Conservation (phyloP, 2,888 invertebrate genomes). For the Drosophila nigricruria region DNA sequence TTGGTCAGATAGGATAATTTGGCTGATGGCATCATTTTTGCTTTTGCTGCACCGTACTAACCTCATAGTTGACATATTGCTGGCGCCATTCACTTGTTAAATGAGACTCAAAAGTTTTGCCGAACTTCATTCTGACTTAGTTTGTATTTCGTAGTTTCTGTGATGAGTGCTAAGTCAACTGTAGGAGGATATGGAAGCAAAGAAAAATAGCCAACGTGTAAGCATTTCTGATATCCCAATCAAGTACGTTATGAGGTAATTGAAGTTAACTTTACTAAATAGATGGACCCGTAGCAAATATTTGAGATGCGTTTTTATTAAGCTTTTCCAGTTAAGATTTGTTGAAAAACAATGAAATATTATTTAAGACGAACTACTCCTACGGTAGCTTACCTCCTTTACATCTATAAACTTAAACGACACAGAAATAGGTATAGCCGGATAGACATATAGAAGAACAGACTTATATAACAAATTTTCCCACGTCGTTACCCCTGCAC, state of each 20-base stretch:
- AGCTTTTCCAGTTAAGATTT: neutral
- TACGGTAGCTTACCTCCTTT: neutral
- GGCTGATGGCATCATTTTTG: neutral
- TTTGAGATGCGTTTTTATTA: too few species aligned
- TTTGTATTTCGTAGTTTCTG: neutral
- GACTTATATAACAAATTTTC: neutral
- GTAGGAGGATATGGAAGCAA: neutral
- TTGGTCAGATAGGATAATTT: neutral
- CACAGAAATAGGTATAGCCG: neutral
- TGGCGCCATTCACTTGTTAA: constrained; percentile 99
- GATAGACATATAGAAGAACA: neutral
- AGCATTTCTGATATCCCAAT: neutral
- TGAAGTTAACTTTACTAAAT: neutral
- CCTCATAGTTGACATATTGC: constrained; percentile 95
- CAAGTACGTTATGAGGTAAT: neutral
- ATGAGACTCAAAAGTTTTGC: constrained; percentile 97
- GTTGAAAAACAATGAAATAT: neutral
- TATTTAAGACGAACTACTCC: neutral
- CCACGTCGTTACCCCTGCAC: neutral
- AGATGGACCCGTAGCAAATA: neutral
- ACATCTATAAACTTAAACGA: neutral
- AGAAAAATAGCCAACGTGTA: neutral
- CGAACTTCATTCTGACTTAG: constrained; percentile 94
- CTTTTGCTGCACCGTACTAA: constrained; percentile 23
- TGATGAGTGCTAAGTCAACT: neutral